Base-by-base conservation (phyloP, 1,140 invertebrate species). In the Drosophila sechellia region DNA sequence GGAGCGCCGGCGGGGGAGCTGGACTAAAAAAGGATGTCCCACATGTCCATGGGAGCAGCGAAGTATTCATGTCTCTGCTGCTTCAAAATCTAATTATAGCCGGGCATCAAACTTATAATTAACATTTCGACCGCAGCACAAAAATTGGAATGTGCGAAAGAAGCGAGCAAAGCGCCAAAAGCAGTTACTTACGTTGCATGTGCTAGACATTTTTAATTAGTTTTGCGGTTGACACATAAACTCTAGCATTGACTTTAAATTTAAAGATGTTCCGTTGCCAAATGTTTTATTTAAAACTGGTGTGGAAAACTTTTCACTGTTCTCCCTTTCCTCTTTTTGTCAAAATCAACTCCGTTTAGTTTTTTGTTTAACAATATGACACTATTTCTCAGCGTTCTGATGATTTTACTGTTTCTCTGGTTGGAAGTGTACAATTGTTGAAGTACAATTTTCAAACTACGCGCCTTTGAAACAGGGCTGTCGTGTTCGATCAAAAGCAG, bases 21-120 rank as follows among this genome's bases (percentile, higher is more conserved):
- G 42, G 5, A 57, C 45, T 13, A 58, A 58, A 58, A 58, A 68
- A 68, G 59, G 59, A 64, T 57, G 43, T 15, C 43, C 15, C 25
- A 13, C 43, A 37, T 31, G 17, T 46, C 54, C 54, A 34, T 39
- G 56, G 43, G 34, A 48, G 25, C 17, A 22, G 63, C 40, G 10
- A 25, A 57, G 40, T 45, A 70, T 55, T 57, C 22, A 27, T 60
- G 43, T 45, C 37, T 22, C 50, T 55, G 57, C 40, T 34, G 60
- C 22, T 59, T 54, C 43, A 63, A 53, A 87, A 87, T 87, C 83
- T 87, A 81, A 87, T 89, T 89, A 87, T 79, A 65, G 72, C 55
- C 61, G 77, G 57, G 52, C 69, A 64, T 66, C 39, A 87, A 87
- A 89, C 84, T 87, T 87, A 89, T 89, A 87, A 87, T 87, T 87